phyloP scores from a whole-genome alignment of 2,797 vertebrate species.

The Poecilia wingei region DNA sequence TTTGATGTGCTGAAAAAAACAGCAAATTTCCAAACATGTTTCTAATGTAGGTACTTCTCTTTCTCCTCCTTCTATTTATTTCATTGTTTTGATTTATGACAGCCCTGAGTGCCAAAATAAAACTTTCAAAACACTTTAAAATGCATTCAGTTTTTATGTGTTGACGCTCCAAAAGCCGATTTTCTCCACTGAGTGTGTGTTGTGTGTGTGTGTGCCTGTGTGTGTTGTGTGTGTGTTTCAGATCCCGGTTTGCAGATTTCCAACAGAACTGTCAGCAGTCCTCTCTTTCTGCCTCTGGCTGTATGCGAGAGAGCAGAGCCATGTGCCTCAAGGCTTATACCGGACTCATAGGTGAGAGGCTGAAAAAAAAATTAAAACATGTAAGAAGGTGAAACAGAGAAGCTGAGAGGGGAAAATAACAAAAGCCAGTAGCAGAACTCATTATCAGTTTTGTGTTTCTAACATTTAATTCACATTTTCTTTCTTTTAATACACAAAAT shows the following conservation, averaged over 20 bases:
- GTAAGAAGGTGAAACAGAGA: slow-evolving; percentile 11
- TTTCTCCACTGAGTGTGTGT: slow-evolving; percentile 18
- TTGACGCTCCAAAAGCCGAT: slow-evolving; percentile 24
- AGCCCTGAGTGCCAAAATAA: slow-evolving; percentile 30
- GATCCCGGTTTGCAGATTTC: slow-evolving; percentile 94
- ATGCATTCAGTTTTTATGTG: slow-evolving; percentile 23
- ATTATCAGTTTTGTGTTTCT: slow-evolving; percentile 16
- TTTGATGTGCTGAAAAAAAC: background rate
- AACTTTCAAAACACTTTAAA: slow-evolving; percentile 37
- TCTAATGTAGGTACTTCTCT: background rate
- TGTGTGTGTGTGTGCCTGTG: slow-evolving; percentile 9
- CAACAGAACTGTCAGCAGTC: slow-evolving; percentile 91
- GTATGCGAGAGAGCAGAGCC: slow-evolving; percentile 83
- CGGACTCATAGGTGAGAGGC: slow-evolving; percentile 92
- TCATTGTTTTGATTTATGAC: slow-evolving; percentile 27
- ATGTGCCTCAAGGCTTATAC: slow-evolving; percentile 93
- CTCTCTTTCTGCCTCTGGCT: slow-evolving; percentile 81
- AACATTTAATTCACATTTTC: slow-evolving; percentile 6
- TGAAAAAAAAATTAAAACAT: slow-evolving; percentile 27
- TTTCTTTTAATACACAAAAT: slow-evolving; percentile 24
- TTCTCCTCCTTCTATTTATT: slow-evolving; percentile 14
- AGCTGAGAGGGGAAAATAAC: background rate
- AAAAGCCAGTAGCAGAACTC: slow-evolving; percentile 4
- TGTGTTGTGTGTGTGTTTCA: slow-evolving; percentile 68
- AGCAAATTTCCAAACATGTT: background rate